These are phyloP conservation scores for Vanessa atalanta DNA, from an alignment of 1,140 invertebrate species.

Conservation along the genomic window DNA sequence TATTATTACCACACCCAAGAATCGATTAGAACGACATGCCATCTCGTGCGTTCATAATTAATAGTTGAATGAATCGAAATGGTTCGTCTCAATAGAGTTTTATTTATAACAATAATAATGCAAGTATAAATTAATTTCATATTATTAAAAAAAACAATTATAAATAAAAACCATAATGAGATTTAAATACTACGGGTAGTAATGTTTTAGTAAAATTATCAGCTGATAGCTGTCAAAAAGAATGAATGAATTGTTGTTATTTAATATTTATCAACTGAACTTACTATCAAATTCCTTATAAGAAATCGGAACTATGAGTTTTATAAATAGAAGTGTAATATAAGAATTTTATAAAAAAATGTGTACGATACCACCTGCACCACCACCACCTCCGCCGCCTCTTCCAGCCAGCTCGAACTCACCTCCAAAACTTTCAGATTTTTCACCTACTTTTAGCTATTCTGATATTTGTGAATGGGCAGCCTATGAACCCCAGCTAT, in stretches of 20 bases:
- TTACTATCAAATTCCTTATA: constrained; percentile 4
- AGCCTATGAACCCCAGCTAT: constrained; percentile 64
- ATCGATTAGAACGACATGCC: constrained; percentile 11
- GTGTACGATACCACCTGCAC: constrained; percentile 58
- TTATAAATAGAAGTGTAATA: constrained; percentile 26
- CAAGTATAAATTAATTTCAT: not conserved
- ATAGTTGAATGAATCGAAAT: not conserved
- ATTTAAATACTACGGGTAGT: too few species aligned
- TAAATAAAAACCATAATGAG: too few species aligned
- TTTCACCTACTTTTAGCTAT: constrained; percentile 28
- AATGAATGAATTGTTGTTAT: constrained; percentile 16
- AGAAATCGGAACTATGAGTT: constrained; percentile 8
- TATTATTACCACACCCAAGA: constrained; percentile 29
- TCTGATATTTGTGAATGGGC: constrained; percentile 72
- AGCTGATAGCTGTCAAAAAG: constrained; percentile 13
- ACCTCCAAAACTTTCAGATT: constrained; percentile 34
- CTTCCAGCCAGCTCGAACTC: constrained; percentile 20
- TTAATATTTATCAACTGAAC: not conserved
- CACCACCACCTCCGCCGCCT: constrained; percentile 53
- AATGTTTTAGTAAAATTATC: too few species aligned
- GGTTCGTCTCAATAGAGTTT: not conserved
- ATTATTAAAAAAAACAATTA: too few species aligned
- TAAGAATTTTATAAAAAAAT: constrained; percentile 41
- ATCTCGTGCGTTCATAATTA: constrained; percentile 15
- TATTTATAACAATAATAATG: not conserved